Evolutionary conservation across 2,113 vertebrate species (phyloP).

Genomic region (Pagrus major): DNA sequence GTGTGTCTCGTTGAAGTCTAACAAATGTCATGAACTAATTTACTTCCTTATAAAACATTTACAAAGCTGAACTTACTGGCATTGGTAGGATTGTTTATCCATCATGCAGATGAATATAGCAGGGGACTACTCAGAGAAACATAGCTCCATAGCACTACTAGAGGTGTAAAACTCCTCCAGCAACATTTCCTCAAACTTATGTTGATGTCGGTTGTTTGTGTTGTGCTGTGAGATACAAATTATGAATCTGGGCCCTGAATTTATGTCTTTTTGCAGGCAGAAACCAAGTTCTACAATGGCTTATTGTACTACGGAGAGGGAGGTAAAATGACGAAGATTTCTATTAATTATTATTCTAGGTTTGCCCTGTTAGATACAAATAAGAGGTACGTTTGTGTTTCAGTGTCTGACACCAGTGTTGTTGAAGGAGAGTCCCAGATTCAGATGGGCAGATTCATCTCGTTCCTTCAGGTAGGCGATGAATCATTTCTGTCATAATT

Average conservation of each 20-base stretch:
- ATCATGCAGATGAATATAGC: no score
- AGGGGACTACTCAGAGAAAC: background rate
- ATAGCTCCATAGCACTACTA: no score
- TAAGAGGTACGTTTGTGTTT: conserved; percentile 26
- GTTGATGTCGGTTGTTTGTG: background rate
- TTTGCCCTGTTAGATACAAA: background rate
- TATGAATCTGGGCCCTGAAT: background rate
- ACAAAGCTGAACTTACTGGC: no score
- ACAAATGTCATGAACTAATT: background rate
- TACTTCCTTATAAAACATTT: background rate
- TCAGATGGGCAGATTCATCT: conserved; percentile 98
- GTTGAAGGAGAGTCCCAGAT: conserved; percentile 96
- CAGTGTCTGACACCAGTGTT: conserved; percentile 93
- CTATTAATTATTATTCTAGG: background rate
- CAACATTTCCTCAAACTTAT: background rate
- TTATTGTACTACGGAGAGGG: conserved; percentile 98
- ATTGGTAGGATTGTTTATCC: no score
- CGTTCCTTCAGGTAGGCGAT: conserved; percentile 92
- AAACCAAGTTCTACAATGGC: conserved; percentile 98
- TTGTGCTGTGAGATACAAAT: background rate
- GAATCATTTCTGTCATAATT: background rate
- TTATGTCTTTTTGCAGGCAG: conserved; percentile 86
- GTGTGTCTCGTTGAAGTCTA: background rate
- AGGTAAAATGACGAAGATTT: conserved; percentile 83
- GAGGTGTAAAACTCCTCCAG: background rate